Percentiles rank a stretch among this genome's conserved stretches.
Evolutionary conservation across 2,797 vertebrate species (phyloP).

Genomic region (Myotis myotis): DNA sequence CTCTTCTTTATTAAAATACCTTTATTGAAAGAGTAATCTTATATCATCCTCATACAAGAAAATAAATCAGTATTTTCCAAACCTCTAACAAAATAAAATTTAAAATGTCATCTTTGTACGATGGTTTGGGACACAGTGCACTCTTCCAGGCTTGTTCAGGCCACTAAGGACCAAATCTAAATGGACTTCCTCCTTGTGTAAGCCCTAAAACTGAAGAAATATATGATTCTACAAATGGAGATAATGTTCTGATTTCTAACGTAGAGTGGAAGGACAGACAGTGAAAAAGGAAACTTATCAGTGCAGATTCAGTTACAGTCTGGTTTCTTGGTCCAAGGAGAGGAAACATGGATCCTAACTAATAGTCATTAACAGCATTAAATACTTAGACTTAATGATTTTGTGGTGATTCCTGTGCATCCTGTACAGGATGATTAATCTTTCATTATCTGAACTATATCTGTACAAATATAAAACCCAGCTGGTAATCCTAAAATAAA

Average conservation of each 20-base stretch:
- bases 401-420: background rate
- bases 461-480: background rate
- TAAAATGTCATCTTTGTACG: background rate
- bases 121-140: background rate
- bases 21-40: conserved; percentile 23
- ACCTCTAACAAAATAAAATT: conserved; percentile 12
- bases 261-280: background rate
- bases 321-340: background rate
- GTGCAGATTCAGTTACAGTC: background rate
- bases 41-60: background rate
- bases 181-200: background rate
- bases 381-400: background rate
- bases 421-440: background rate
- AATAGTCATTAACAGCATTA: background rate
- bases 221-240: background rate
- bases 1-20: background rate
- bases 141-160: background rate
- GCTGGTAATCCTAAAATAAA: conserved; percentile 13
- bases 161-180: background rate
- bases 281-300: background rate
- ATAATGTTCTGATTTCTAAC: conserved; percentile 15
- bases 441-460: background rate
- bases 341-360: background rate
- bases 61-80: conserved; percentile 11
- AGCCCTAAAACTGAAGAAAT: conserved; percentile 33